These are phyloP conservation scores for Dorcus hopei DNA, from an alignment of 2,888 invertebrate genomes.

Conservation along the genomic window DNA sequence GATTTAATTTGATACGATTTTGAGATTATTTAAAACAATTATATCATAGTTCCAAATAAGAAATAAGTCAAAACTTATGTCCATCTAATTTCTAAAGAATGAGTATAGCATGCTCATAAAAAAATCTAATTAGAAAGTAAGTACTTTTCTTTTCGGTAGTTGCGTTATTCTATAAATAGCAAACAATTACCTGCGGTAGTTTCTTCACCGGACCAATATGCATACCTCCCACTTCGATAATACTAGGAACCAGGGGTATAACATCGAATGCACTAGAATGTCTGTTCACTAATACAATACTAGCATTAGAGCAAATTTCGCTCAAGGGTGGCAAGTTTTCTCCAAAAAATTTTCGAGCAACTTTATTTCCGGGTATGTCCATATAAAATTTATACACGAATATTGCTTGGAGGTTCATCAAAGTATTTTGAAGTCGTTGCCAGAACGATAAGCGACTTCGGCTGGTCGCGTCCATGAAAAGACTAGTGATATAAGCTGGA, in stretches of 20 bases:
- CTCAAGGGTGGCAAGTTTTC: neutral
- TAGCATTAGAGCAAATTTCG: neutral
- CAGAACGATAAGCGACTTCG: neutral
- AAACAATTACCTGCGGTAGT: slow-evolving; percentile 30
- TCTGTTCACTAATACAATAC: slow-evolving; percentile 41
- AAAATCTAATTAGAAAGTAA: too few relatives aligned
- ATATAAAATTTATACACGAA: neutral
- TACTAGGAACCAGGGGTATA: slow-evolving; percentile 47
- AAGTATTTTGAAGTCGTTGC: neutral
- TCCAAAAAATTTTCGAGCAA: neutral
- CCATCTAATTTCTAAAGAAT: too few relatives aligned
- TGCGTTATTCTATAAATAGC: too few relatives aligned
- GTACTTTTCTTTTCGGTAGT: too few relatives aligned
- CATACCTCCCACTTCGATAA: slow-evolving; percentile 55
- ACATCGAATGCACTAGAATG: slow-evolving; percentile 49
- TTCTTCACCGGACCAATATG: slow-evolving; percentile 50
- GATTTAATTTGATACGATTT: too few relatives aligned
- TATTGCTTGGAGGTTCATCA: neutral
- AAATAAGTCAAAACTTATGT: too few relatives aligned
- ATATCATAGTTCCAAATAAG: too few relatives aligned
- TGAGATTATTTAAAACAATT: too few relatives aligned
- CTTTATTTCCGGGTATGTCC: neutral
- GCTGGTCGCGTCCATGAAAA: slow-evolving; percentile 37
- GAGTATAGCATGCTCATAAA: too few relatives aligned
- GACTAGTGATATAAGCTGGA: slow-evolving; percentile 57